phyloP scores from a whole-genome alignment of 2,113 vertebrate genomes.

The Sinocyclocheilus anshuiensis region DNA sequence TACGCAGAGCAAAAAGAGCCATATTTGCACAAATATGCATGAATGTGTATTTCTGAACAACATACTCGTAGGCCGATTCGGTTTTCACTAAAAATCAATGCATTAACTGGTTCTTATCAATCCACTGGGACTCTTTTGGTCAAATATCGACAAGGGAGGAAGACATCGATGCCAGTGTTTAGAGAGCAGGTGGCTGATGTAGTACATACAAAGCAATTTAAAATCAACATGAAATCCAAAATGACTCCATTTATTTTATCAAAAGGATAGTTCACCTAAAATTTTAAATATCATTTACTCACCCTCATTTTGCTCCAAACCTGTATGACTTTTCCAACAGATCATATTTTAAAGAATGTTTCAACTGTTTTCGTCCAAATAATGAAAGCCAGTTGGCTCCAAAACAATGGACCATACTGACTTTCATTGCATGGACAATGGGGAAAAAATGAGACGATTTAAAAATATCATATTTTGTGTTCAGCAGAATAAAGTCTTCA shows the following conservation, averaged over 20 bases:
- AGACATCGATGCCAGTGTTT: slow-evolving; percentile 1
- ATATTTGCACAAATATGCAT: slow-evolving; percentile 19
- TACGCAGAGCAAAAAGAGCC: background rate
- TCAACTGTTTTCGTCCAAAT: background rate
- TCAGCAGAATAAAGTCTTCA: background rate
- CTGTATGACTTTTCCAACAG: background rate
- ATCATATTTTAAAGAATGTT: background rate
- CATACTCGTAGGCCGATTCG: background rate
- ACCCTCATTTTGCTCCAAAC: background rate
- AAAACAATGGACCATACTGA: background rate
- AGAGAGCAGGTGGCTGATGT: background rate
- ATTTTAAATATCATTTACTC: background rate
- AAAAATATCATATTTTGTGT: background rate
- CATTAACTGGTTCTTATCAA: slow-evolving; percentile 20
- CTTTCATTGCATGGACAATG: background rate
- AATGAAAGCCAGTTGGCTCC: background rate
- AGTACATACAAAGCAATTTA: background rate
- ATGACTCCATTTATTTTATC: background rate
- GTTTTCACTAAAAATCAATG: slow-evolving; percentile 19
- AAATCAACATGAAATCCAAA: background rate
- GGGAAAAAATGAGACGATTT: background rate
- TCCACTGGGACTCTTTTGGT: background rate
- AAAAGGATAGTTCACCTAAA: background rate
- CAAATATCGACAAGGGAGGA: slow-evolving; percentile 2
- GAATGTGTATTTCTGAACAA: slow-evolving; percentile 13